Conservation (phyloP, 1,140 invertebrate genomes). For the Sogatella furcifera region DNA sequence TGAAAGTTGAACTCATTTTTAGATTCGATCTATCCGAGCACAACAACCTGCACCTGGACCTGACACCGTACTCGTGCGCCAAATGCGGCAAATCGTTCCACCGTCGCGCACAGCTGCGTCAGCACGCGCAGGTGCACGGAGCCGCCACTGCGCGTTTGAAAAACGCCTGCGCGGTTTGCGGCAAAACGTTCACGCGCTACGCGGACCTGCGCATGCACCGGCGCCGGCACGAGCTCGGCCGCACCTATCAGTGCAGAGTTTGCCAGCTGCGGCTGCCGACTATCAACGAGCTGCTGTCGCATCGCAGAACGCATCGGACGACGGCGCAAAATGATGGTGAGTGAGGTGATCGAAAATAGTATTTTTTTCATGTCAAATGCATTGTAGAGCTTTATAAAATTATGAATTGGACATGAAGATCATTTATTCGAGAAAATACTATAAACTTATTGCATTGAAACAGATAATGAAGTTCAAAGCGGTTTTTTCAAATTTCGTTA, state of each 20-base stretch:
- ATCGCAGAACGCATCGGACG: neutral
- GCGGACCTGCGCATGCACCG: neutral
- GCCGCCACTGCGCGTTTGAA: neutral
- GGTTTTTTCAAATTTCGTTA: too few relatives aligned
- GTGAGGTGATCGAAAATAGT: too few relatives aligned
- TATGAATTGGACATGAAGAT: too few relatives aligned
- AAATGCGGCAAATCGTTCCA: neutral
- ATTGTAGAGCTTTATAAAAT: too few relatives aligned
- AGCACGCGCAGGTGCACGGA: neutral
- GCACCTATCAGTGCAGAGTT: neutral
- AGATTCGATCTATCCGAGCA: neutral
- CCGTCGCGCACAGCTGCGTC: neutral
- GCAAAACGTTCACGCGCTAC: neutral
- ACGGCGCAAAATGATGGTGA: too few relatives aligned
- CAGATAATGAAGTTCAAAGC: too few relatives aligned
- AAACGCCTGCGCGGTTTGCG: neutral
- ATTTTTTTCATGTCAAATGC: too few relatives aligned
- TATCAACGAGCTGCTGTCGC: neutral
- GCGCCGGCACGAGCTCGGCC: neutral
- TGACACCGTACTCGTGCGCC: neutral
- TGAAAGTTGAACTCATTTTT: too few relatives aligned
- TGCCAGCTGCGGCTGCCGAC: neutral
- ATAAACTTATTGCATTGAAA: too few relatives aligned
- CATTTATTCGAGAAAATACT: too few relatives aligned
- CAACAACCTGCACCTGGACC: neutral